Percentiles rank a stretch among this genome's conserved stretches.
Evolutionary conservation across 2,797 vertebrate genomes (phyloP).

Genomic region (Pelochelys cantorii): DNA sequence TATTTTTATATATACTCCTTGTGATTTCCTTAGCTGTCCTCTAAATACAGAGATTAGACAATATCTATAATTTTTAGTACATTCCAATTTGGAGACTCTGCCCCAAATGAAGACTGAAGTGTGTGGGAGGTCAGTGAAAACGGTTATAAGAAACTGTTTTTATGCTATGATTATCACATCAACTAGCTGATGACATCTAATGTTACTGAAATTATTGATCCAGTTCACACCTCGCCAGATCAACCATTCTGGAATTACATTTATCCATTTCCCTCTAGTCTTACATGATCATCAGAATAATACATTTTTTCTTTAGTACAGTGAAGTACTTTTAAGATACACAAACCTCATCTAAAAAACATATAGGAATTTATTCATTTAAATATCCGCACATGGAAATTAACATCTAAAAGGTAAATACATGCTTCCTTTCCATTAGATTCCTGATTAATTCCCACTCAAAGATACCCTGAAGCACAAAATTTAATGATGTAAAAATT

Average conservation of each 20-base stretch:
- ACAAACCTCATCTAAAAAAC: background rate
- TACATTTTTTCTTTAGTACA: background rate
- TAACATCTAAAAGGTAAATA: background rate
- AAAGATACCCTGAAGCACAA: background rate
- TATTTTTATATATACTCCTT: background rate
- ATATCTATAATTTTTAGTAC: background rate
- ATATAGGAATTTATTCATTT: background rate
- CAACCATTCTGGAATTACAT: background rate
- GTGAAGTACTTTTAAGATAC: background rate
- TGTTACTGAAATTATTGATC: background rate
- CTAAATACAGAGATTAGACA: background rate
- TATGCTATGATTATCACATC: rapidly evolving
- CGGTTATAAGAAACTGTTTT: background rate
- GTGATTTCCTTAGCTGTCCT: background rate
- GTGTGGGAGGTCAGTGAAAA: background rate
- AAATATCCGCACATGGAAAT: background rate
- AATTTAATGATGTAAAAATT: background rate
- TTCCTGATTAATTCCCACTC: background rate
- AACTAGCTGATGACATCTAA: background rate
- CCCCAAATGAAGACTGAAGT: background rate
- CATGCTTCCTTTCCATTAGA: background rate
- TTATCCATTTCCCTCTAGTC: background rate
- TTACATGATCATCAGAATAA: background rate
- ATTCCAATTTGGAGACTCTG: background rate
- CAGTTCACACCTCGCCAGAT: background rate